Percentiles rank a stretch among this genome's conserved stretches.
Conservation (phyloP, 2,888 invertebrate genomes). For the Octodonta nipae region DNA sequence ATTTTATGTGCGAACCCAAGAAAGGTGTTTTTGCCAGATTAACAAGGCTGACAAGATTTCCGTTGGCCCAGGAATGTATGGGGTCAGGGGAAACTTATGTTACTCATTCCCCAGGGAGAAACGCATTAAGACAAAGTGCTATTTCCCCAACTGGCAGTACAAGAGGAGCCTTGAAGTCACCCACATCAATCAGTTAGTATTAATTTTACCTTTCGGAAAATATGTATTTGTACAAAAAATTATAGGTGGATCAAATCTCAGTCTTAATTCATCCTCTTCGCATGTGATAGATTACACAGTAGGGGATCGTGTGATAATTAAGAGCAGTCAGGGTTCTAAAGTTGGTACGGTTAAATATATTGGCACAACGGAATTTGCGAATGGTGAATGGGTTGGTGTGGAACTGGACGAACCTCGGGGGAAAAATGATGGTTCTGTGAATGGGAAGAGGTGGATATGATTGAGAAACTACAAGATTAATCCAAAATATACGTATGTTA, state of each 20-base stretch:
- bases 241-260: conserved; percentile 40
- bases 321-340: conserved; percentile 74
- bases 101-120: conserved; percentile 23
- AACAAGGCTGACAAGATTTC: conserved; percentile 66
- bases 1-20: conserved; percentile 86
- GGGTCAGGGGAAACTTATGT: conserved; percentile 27
- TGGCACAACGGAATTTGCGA: conserved; percentile 79
- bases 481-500: conserved; percentile 2
- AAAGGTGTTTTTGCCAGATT: conserved; percentile 88
- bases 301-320: conserved; percentile 86
- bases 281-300: conserved; percentile 53
- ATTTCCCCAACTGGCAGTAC: conserved; percentile 30
- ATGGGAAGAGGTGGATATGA: conserved; percentile 68
- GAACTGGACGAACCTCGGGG: conserved; percentile 87
- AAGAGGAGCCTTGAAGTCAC: conserved; percentile 24
- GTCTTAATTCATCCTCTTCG: conserved; percentile 35
- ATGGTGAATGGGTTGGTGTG: conserved; percentile 91
- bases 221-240: conserved; percentile 4
- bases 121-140: conserved; percentile 26
- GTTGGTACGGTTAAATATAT: conserved; percentile 74
- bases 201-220: neutral
- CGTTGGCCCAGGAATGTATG: conserved; percentile 43
- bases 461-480: neutral
- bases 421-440: conserved; percentile 92
- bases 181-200: conserved; percentile 26